A percentile compares a stretch with the other conserved stretches of the same genome.
Conservation (phyloP, 1,140 invertebrate genomes). For the Drosophila triauraria region DNA sequence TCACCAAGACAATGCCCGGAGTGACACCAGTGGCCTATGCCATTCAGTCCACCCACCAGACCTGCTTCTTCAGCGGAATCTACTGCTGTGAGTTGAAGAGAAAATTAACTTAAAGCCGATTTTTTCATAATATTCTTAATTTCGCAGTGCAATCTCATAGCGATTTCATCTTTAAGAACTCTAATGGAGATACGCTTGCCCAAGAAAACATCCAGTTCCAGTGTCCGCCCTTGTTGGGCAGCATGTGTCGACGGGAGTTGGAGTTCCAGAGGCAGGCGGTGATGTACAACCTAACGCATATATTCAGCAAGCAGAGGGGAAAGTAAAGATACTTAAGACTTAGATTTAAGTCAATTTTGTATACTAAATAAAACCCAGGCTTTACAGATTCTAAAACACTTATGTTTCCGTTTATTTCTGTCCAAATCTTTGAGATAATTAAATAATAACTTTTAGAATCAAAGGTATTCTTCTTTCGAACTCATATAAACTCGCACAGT, state of each 20-base stretch:
- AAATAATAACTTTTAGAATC: neutral
- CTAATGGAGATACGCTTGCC: constrained; percentile 86
- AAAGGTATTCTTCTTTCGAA: neutral
- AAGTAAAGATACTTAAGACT: neutral
- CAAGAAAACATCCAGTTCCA: constrained; percentile 88
- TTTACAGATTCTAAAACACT: neutral
- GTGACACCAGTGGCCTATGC: constrained; percentile 84
- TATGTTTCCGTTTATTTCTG: constrained; percentile 12
- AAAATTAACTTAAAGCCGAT: neutral
- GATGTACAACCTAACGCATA: constrained; percentile 87
- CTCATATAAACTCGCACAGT: neutral
- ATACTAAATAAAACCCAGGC: neutral
- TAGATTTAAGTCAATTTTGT: neutral
- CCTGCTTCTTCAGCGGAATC: constrained; percentile 87
- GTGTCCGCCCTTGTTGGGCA: constrained; percentile 87
- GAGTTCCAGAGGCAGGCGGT: constrained; percentile 88
- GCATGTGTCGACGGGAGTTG: constrained; percentile 87
- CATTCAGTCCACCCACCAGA: constrained; percentile 88
- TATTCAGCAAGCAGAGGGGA: constrained; percentile 81
- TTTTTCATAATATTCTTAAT: neutral
- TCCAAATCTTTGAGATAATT: constrained; percentile 9
- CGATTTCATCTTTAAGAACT: constrained; percentile 86
- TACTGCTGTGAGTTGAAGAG: constrained; percentile 87
- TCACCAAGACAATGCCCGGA: constrained; percentile 85
- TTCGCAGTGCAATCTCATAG: constrained; percentile 87